phyloP scores from a whole-genome alignment of 2,113 vertebrate species.

The Telmatochromis sp. region DNA sequence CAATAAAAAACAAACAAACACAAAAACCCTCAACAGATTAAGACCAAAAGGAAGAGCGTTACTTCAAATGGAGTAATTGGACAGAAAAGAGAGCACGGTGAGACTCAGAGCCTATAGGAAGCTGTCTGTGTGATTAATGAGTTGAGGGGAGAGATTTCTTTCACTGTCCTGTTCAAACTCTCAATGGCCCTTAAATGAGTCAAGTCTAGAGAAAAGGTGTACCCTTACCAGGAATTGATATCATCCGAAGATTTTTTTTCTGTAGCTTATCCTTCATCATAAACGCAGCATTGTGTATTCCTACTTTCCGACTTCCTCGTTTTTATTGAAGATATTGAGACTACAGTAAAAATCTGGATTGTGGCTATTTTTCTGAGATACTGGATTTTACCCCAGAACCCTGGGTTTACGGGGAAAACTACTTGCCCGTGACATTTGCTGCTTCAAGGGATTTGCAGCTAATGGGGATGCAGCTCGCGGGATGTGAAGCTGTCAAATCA shows the following conservation, averaged over 20 bases:
- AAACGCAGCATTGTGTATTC: not conserved
- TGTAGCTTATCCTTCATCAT: not conserved
- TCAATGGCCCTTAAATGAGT: not conserved
- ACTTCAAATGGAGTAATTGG: not conserved
- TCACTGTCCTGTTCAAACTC: not conserved
- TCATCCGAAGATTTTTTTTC: not conserved
- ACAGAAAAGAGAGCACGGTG: not conserved
- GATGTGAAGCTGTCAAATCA: slow-evolving; percentile 15
- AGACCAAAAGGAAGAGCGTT: not conserved
- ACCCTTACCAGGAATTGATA: not conserved
- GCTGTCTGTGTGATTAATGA: slow-evolving; percentile 40
- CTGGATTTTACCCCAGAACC: not conserved
- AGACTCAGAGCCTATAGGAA: not conserved
- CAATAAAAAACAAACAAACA: not conserved
- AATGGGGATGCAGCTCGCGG: not conserved
- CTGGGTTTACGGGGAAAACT: not conserved
- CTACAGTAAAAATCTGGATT: not conserved
- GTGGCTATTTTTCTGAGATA: not conserved
- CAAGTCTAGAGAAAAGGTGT: not conserved
- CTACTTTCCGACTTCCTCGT: not conserved
- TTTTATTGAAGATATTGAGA: not conserved
- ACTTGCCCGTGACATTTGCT: slow-evolving; percentile 16
- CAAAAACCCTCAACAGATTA: not conserved
- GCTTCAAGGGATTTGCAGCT: slow-evolving; percentile 17
- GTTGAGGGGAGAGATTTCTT: not conserved